A percentile compares a stretch with the other conserved stretches of the same genome.
These are phyloP conservation scores for Halictus quadricinctus DNA, from an alignment of 2,888 invertebrate species.

Conservation along the genomic window DNA sequence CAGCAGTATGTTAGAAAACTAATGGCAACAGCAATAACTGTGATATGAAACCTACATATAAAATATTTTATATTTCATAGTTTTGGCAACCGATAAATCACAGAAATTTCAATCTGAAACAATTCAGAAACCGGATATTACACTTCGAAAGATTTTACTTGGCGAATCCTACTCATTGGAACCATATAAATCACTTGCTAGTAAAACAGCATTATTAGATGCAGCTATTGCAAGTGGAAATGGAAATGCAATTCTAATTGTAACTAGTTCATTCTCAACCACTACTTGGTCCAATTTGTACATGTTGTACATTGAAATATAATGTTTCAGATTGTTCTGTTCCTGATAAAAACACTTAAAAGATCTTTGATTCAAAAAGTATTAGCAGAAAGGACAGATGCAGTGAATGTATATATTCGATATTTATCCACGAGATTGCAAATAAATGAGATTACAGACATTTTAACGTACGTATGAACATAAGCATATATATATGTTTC, in stretches of 20 bases:
- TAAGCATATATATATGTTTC: not conserved
- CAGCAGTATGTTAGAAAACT: conserved; percentile 75
- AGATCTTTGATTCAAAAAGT: conserved; percentile 88
- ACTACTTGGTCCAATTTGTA: not conserved
- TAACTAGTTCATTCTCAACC: conserved; percentile 43
- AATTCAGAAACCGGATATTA: conserved; percentile 81
- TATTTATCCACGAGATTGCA: conserved; percentile 88
- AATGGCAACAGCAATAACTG: not conserved
- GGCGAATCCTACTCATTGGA: conserved; percentile 84
- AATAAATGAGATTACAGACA: conserved; percentile 87
- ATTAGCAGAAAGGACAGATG: conserved; percentile 87
- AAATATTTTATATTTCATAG: conserved; percentile 73
- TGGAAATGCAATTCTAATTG: conserved; percentile 89
- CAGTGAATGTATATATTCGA: conserved; percentile 89
- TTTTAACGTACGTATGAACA: conserved; percentile 86
- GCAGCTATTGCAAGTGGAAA: conserved; percentile 88
- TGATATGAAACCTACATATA: not conserved
- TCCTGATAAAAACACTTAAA: conserved; percentile 89
- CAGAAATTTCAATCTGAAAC: conserved; percentile 42
- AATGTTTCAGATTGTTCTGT: conserved; percentile 87
- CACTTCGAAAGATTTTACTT: conserved; percentile 83
- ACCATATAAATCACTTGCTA: conserved; percentile 83
- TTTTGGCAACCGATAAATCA: conserved; percentile 82
- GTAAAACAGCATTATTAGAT: conserved; percentile 89
- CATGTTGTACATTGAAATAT: not conserved